Evolutionary conservation across 2,797 vertebrate species (phyloP).

Genomic region (Orestias chungarensis): DNA sequence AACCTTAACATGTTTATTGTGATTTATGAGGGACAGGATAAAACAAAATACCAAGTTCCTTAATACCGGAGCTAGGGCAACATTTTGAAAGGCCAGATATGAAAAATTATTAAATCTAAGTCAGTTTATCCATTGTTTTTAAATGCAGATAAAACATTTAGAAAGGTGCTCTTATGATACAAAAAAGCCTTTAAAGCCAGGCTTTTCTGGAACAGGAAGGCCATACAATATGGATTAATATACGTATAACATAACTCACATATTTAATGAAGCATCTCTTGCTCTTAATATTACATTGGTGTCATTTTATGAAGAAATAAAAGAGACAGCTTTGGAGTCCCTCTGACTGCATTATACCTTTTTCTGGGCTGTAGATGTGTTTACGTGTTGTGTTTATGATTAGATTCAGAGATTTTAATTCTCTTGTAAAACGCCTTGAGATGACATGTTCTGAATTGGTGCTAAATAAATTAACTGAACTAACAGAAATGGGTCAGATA

Average conservation of each 20-base stretch:
- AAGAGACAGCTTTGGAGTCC: background rate
- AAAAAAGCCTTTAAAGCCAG: background rate
- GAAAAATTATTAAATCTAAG: constrained; percentile 1
- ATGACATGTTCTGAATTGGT: too few species aligned
- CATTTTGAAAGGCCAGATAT: background rate
- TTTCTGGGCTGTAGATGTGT: background rate
- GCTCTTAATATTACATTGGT: background rate
- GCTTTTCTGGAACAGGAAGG: background rate
- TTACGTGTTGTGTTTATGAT: background rate
- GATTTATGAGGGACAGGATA: background rate
- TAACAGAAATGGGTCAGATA: background rate
- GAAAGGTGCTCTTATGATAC: background rate
- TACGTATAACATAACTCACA: too few species aligned
- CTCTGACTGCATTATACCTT: background rate
- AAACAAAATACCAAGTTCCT: background rate
- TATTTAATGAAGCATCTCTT: background rate
- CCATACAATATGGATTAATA: background rate
- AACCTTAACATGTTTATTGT: background rate
- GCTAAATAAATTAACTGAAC: too few species aligned
- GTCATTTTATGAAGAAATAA: background rate
- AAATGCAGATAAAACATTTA: background rate
- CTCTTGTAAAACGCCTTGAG: too few species aligned
- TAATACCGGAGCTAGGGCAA: background rate
- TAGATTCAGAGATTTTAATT: too few species aligned
- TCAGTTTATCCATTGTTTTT: background rate